A percentile compares a stretch with the other conserved stretches of the same genome.
Evolutionary conservation across 2,888 invertebrate genomes (phyloP).

Genomic region (Gryllus longicercus): DNA sequence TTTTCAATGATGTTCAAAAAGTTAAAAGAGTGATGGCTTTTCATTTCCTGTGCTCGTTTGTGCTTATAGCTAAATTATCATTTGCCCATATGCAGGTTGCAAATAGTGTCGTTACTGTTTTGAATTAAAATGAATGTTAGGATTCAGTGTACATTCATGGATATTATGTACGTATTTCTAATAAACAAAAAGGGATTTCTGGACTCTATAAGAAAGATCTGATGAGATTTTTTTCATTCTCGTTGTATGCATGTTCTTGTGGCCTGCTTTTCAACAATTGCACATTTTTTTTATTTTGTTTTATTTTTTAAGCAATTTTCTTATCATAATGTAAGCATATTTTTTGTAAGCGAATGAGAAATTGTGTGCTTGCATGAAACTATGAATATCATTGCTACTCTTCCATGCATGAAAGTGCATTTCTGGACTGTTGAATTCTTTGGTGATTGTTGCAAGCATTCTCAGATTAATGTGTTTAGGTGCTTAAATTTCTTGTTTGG

Average conservation of each 20-base stretch:
- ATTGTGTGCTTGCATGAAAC: not conserved
- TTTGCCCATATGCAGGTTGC: constrained; percentile 5
- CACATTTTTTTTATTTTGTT: not conserved
- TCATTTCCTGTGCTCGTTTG: not conserved
- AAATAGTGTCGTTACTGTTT: not conserved
- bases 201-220: constrained; percentile 26
- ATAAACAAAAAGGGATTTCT: constrained; percentile 28
- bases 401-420: not conserved
- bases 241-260: constrained; percentile 19
- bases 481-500: not conserved
- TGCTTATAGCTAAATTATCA: constrained; percentile 21
- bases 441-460: not conserved
- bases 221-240: constrained; percentile 23
- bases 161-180: not conserved
- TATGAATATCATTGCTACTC: not conserved
- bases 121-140: constrained; percentile 11
- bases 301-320: constrained; percentile 10
- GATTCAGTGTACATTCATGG: not conserved
- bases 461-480: not conserved
- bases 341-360: not conserved
- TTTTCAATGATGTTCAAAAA: not conserved
- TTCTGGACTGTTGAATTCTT: not conserved
- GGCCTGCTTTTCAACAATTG: not conserved
- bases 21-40: not conserved
- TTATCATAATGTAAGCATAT: not conserved